These are phyloP conservation scores for Pterostichus niger DNA, from an alignment of 2,888 invertebrate species.

Conservation along the genomic window DNA sequence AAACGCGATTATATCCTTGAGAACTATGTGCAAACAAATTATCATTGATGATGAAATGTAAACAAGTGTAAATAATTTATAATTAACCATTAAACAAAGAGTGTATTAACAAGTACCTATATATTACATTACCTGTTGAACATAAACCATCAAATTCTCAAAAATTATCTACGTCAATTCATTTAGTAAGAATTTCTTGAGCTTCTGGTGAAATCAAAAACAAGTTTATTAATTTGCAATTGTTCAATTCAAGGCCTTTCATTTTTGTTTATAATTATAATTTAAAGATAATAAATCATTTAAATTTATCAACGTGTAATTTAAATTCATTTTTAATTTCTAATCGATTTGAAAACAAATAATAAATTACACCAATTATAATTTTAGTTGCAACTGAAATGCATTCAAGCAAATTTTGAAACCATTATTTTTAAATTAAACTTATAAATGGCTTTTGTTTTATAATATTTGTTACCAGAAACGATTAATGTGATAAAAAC, in stretches of 20 bases:
- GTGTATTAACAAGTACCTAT: slow-evolving; percentile 16
- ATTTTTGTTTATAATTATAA: slow-evolving; percentile 7
- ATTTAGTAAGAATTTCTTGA: not conserved
- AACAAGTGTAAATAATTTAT: slow-evolving; percentile 18
- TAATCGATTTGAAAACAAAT: not conserved
- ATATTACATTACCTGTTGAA: not conserved
- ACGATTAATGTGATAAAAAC: too few relatives aligned
- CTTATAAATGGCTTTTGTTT: too few relatives aligned
- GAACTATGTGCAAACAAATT: slow-evolving; percentile 6
- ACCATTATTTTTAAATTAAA: too few relatives aligned
- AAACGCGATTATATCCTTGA: slow-evolving; percentile 10
- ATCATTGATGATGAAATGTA: slow-evolving; percentile 8
- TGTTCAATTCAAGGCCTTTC: slow-evolving; percentile 16
- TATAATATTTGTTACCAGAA: too few relatives aligned
- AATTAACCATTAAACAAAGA: slow-evolving; percentile 21
- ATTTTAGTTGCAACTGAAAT: not conserved
- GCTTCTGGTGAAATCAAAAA: slow-evolving; percentile 2
- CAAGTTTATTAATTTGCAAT: slow-evolving; percentile 20
- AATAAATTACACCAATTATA: not conserved
- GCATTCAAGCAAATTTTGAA: too few relatives aligned
- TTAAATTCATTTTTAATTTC: slow-evolving; percentile 16
- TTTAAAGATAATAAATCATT: not conserved
- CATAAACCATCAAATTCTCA: slow-evolving; percentile 13
- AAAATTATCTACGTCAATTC: slow-evolving; percentile 31
- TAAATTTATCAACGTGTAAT: slow-evolving; percentile 17